Conservation (phyloP, 2,888 invertebrate genomes). For the Euproctis similis region DNA sequence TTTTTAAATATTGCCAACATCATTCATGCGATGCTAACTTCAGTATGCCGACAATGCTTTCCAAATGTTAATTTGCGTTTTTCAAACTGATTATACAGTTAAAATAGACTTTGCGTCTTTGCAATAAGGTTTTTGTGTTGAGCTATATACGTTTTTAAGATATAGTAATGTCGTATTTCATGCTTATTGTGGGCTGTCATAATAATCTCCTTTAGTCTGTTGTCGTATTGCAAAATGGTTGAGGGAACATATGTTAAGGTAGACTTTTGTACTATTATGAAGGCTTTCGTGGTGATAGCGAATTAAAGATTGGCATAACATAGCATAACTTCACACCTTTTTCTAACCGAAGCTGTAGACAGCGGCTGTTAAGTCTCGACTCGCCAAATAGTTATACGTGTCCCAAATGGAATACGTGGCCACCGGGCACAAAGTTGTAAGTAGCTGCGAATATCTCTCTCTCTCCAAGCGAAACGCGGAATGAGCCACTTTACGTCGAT, state of each 20-base stretch:
- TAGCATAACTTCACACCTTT: too few species aligned
- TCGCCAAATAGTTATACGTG: too few species aligned
- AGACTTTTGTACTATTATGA: too few species aligned
- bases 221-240: slow-evolving; percentile 31
- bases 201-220: slow-evolving; percentile 40
- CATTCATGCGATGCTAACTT: slow-evolving; percentile 42
- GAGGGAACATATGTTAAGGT: slow-evolving; percentile 10
- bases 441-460: too few species aligned
- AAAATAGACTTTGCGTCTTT: slow-evolving; percentile 12
- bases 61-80: slow-evolving; percentile 10
- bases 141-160: slow-evolving; percentile 1
- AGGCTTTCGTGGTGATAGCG: too few species aligned
- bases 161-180: slow-evolving; percentile 32
- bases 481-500: too few species aligned
- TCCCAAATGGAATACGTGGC: too few species aligned
- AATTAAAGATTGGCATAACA: too few species aligned
- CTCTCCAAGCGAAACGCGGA: too few species aligned
- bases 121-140: slow-evolving; percentile 4
- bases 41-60: slow-evolving; percentile 27
- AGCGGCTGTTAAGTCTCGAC: too few species aligned
- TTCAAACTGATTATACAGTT: slow-evolving; percentile 1
- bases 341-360: too few species aligned
- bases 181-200: slow-evolving; percentile 44
- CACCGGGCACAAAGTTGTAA: too few species aligned
- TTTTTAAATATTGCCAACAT: slow-evolving; percentile 45